phyloP scores from a whole-genome alignment of 2,888 invertebrate species.

The Electrophaes corylata region DNA sequence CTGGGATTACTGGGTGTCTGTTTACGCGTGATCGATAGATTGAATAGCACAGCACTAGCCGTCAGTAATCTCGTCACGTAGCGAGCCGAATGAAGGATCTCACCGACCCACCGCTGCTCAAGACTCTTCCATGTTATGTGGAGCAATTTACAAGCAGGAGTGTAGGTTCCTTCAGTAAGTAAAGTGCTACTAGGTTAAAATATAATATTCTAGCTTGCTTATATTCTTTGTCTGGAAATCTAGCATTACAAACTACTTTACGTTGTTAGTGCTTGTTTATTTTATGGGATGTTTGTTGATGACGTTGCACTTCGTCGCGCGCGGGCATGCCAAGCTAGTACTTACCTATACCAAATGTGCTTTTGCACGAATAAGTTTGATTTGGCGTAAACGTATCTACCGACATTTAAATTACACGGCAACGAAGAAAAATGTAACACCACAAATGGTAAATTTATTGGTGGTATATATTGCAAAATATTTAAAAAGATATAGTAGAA shows the following conservation, averaged over 20 bases:
- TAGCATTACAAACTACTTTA: neutral
- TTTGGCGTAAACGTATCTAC: too few species aligned
- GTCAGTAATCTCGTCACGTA: conserved; percentile 61
- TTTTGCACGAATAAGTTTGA: too few species aligned
- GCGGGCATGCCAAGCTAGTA: too few species aligned
- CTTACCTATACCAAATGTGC: too few species aligned
- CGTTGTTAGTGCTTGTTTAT: too few species aligned
- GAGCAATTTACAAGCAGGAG: conserved; percentile 24
- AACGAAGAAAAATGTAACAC: too few species aligned
- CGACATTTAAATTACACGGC: too few species aligned
- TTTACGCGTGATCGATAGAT: conserved; percentile 57
- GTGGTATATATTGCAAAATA: too few species aligned
- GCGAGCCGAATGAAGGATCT: conserved; percentile 61
- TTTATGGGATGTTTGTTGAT: too few species aligned
- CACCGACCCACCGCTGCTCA: conserved; percentile 51
- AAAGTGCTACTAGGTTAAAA: neutral
- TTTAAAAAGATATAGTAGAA: too few species aligned
- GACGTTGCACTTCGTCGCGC: too few species aligned
- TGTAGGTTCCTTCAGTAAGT: conserved; percentile 6
- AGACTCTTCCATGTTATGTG: conserved; percentile 32
- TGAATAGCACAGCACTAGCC: conserved; percentile 50
- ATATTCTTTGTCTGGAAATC: neutral
- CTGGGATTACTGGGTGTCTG: conserved; percentile 59
- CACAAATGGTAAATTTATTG: too few species aligned
- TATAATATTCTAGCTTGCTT: neutral